Evolutionary conservation across 2,888 invertebrate species (phyloP).

Genomic region (Cantharis flavilabris): DNA sequence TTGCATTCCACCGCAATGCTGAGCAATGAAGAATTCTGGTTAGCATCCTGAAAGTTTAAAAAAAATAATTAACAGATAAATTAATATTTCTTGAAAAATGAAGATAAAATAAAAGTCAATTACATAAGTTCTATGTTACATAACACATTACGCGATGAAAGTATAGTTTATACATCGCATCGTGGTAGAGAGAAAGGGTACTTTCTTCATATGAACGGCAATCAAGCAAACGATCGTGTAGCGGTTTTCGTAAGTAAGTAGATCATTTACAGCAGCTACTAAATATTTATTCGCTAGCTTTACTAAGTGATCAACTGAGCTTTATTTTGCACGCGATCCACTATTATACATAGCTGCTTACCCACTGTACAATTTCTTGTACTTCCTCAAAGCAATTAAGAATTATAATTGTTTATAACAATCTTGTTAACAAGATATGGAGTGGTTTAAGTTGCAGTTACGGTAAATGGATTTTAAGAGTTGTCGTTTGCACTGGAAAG

Average conservation of each 20-base stretch:
- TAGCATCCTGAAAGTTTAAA: neutral
- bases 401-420: neutral
- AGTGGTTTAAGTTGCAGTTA: neutral
- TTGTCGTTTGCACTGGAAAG: neutral
- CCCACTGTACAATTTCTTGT: neutral
- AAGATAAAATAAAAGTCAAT: neutral
- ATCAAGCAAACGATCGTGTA: slow-evolving; percentile 14
- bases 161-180: slow-evolving; percentile 17
- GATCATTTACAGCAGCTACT: slow-evolving; percentile 12
- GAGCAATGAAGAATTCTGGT: neutral
- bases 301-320: slow-evolving; percentile 11
- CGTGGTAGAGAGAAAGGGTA: slow-evolving; percentile 24
- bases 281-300: slow-evolving; percentile 15
- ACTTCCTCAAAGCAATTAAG: neutral
- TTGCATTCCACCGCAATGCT: too few relatives aligned
- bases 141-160: slow-evolving; percentile 17
- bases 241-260: slow-evolving; percentile 25
- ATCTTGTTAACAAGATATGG: neutral
- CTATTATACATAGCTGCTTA: neutral
- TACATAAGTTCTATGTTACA: neutral
- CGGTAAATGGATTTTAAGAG: neutral
- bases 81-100: neutral
- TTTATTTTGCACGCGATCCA: slow-evolving; percentile 10
- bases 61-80: neutral
- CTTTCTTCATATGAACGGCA: slow-evolving; percentile 22